These are phyloP conservation scores for Drosophila pegasa DNA, from an alignment of 2,888 invertebrate species.

Conservation along the genomic window DNA sequence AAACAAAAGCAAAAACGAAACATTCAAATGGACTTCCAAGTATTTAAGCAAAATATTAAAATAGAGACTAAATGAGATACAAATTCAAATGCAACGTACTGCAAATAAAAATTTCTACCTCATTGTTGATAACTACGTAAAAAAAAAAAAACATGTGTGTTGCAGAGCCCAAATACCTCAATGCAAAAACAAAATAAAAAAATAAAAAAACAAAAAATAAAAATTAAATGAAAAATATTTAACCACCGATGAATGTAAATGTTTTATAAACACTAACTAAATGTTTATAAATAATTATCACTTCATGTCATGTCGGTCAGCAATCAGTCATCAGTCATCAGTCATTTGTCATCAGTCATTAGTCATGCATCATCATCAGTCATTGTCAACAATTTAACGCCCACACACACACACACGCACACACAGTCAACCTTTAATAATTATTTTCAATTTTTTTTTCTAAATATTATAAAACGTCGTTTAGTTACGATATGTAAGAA, in stretches of 20 bases:
- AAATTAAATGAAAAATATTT: conserved; percentile 33
- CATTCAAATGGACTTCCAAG: conserved; percentile 76
- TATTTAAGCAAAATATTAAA: conserved; percentile 56
- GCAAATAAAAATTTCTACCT: conserved; percentile 74
- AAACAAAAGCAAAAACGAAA: conserved; percentile 57
- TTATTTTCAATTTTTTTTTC: conserved; percentile 17
- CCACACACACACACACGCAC: conserved; percentile 32
- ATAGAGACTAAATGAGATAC: conserved; percentile 56
- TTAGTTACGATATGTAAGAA: conserved; percentile 20
- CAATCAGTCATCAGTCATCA: conserved; percentile 31
- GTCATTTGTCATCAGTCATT: conserved; percentile 45
- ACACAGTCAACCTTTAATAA: conserved; percentile 29
- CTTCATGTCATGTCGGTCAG: conserved; percentile 41
- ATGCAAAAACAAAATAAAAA: conserved; percentile 36
- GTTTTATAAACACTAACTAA: conserved; percentile 32
- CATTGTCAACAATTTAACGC: conserved; percentile 26
- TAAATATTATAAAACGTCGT: neutral
- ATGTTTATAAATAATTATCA: conserved; percentile 30
- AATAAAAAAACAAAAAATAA: conserved; percentile 2
- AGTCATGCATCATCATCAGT: conserved; percentile 35
- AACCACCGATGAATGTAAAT: conserved; percentile 47
- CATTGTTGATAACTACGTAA: conserved; percentile 71
- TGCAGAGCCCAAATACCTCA: conserved; percentile 73
- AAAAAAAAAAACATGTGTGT: conserved; percentile 39
- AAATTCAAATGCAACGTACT: conserved; percentile 59